Conservation (phyloP, 2,888 invertebrate species). For the Patella ulyssiponensis region DNA sequence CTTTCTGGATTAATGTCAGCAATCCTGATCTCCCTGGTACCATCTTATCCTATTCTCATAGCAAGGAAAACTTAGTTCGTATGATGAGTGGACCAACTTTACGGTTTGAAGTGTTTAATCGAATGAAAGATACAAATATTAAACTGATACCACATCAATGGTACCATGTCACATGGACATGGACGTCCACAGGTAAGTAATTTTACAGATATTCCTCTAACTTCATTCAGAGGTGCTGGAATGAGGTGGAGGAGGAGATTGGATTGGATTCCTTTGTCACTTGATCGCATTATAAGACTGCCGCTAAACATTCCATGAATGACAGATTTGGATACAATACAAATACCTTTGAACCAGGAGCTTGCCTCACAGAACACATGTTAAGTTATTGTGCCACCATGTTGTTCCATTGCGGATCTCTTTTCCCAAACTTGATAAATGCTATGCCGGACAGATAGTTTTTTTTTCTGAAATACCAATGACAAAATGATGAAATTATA, state of each 20-base stretch:
- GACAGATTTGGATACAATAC: too few species aligned
- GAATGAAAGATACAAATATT: conserved; percentile 47
- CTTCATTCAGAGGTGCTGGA: not conserved
- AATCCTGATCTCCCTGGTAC: conserved; percentile 49
- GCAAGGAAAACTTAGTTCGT: conserved; percentile 44
- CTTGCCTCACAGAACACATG: too few species aligned
- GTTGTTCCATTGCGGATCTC: too few species aligned
- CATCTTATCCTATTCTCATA: conserved; percentile 64
- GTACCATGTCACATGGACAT: conserved; percentile 67
- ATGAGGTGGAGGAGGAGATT: not conserved
- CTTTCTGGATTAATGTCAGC: conserved; percentile 65
- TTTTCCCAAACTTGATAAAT: too few species aligned
- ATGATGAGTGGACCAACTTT: conserved; percentile 61
- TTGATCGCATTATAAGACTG: too few species aligned
- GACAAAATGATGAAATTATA: too few species aligned
- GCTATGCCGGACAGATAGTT: too few species aligned
- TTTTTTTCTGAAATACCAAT: too few species aligned
- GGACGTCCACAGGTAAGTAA: conserved; percentile 55
- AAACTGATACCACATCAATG: conserved; percentile 52
- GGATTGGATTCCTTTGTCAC: not conserved
- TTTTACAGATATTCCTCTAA: not conserved
- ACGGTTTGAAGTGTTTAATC: conserved; percentile 52
- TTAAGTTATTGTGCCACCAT: too few species aligned
- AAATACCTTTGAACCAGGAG: too few species aligned
- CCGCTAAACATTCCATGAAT: too few species aligned